These are phyloP conservation scores for Etheostoma nigrum DNA, from an alignment of 2,797 vertebrate species.

Conservation along the genomic window DNA sequence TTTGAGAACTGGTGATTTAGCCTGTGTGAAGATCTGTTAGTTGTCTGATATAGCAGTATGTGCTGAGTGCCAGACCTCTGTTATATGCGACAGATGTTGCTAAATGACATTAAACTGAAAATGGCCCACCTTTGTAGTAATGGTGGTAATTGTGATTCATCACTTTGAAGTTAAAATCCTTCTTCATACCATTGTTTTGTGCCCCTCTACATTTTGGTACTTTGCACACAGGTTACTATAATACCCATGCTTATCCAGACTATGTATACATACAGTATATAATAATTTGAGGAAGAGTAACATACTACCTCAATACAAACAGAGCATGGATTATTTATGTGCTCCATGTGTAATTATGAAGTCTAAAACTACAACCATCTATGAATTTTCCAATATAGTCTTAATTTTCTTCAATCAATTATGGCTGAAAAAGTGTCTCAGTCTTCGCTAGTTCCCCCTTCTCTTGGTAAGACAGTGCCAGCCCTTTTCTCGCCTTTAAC, in stretches of 20 bases:
- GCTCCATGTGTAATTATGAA: slow-evolving; percentile 25
- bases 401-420: slow-evolving; percentile 76
- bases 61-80: too few relatives aligned
- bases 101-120: slow-evolving; percentile 17
- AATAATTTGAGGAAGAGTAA: not conserved
- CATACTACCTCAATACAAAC: slow-evolving; percentile 12
- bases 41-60: not conserved
- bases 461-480: slow-evolving; percentile 35
- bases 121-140: not conserved
- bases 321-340: slow-evolving; percentile 35
- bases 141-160: not conserved
- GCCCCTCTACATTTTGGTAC: not conserved
- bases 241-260: not conserved
- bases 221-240: not conserved
- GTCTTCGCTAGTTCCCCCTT: slow-evolving; percentile 28
- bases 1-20: not conserved
- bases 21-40: not conserved
- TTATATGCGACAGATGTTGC: slow-evolving; percentile 3
- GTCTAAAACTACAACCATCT: slow-evolving; percentile 44
- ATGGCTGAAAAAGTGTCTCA: slow-evolving; percentile 60
- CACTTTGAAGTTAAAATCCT: not conserved
- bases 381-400: slow-evolving; percentile 54
- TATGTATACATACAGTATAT: not conserved
- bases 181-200: not conserved
- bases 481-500: slow-evolving; percentile 41